These are phyloP conservation scores for Melopsittacus undulatus DNA, from an alignment of 2,797 vertebrate genomes.

Conservation along the genomic window DNA sequence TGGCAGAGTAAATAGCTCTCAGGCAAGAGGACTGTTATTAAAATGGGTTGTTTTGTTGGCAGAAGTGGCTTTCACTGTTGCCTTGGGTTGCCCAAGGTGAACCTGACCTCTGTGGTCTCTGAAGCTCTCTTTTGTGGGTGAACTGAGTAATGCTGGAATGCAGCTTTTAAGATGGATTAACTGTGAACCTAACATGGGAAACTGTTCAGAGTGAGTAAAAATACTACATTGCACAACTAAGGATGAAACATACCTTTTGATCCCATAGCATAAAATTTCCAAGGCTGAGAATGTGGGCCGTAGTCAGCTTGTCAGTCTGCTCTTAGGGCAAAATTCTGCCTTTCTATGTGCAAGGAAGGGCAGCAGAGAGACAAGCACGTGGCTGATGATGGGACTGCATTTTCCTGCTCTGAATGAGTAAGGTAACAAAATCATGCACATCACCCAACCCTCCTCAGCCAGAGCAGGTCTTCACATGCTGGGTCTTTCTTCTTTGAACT, in stretches of 20 bases:
- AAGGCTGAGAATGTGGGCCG: neutral
- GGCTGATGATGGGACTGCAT: neutral
- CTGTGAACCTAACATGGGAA: neutral
- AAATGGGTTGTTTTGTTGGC: neutral
- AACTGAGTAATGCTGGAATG: neutral
- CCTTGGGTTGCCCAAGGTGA: slow-evolving; percentile 18
- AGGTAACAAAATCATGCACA: neutral
- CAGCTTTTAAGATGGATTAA: neutral
- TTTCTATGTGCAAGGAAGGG: neutral
- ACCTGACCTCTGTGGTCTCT: neutral
- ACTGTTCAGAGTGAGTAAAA: neutral
- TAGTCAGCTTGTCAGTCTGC: neutral
- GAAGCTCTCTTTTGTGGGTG: neutral
- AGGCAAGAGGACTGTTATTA: neutral
- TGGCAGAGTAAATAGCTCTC: neutral
- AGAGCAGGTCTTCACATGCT: neutral
- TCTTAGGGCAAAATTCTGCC: neutral
- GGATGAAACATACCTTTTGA: neutral
- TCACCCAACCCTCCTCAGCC: neutral
- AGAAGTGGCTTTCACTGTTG: slow-evolving; percentile 4
- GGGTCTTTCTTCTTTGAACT: neutral
- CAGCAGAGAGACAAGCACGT: fast-evolving
- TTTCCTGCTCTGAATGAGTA: neutral
- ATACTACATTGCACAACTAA: neutral
- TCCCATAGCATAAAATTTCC: neutral